A percentile compares a stretch with the other conserved stretches of the same genome.
These are phyloP conservation scores for Eristalinus aeneus DNA, from an alignment of 2,888 invertebrate species.

Conservation along the genomic window DNA sequence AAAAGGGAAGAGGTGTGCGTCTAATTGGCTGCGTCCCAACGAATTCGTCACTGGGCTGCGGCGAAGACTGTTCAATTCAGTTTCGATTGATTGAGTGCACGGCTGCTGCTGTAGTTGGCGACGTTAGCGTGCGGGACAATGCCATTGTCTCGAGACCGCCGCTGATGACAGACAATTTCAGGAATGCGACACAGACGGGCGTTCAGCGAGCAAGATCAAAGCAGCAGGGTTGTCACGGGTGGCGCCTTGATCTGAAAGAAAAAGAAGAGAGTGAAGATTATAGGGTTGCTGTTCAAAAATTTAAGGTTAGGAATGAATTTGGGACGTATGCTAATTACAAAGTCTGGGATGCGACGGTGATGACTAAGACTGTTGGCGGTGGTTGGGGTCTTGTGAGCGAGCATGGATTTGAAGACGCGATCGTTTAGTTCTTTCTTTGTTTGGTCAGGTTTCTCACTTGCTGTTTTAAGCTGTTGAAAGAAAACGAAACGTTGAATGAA, in stretches of 20 bases:
- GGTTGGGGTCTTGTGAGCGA: background rate
- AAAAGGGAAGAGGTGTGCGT: conserved; percentile 67
- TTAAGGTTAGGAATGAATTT: conserved; percentile 34
- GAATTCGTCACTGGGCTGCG: conserved; percentile 36
- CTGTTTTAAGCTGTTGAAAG: too few relatives aligned
- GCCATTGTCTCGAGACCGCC: conserved; percentile 9
- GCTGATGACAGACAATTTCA: conserved; percentile 56
- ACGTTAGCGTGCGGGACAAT: conserved; percentile 53
- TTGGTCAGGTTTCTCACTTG: too few relatives aligned
- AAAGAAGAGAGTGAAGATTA: conserved; percentile 31
- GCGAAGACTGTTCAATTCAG: conserved; percentile 37
- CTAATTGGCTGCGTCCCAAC: conserved; percentile 69
- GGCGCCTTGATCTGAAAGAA: conserved; percentile 54
- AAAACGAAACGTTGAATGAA: too few relatives aligned
- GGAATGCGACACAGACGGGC: conserved; percentile 30
- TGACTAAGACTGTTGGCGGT: background rate
- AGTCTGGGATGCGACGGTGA: background rate
- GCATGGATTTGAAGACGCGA: background rate
- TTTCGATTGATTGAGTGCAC: conserved; percentile 55
- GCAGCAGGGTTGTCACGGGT: conserved; percentile 20
- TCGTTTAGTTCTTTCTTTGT: background rate
- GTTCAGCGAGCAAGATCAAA: conserved; percentile 1
- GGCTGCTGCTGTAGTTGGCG: conserved; percentile 17
- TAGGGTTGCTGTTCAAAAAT: conserved; percentile 38
- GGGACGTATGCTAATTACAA: background rate